Base-by-base conservation (phyloP, 2,888 invertebrate species). In the Acanthosepion pharaonis region DNA sequence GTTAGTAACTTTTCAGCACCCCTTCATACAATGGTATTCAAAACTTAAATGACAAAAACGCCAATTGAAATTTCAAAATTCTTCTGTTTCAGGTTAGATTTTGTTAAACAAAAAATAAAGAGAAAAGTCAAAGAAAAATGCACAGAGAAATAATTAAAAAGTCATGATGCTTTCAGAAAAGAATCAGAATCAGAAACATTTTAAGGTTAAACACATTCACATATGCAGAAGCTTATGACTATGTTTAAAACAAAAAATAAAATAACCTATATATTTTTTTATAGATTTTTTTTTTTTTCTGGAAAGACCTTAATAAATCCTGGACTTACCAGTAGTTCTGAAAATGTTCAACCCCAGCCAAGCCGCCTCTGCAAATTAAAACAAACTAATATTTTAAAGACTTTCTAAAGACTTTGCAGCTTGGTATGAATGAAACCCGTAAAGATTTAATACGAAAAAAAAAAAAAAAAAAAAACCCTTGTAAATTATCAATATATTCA, bases 331-430 rank as follows among this genome's bases (percentile, higher is more conserved):
- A 93, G 92, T 93, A 93, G n/a, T 93, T 93, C 49, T 93, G 92
- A 93, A 93, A 93, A 53, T 93, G 92, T 49, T 93, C 92, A 93
- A 93, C 92, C 48, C 92, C 92, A 49, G 92, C 92, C 92, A 93
- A 93, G 48, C 92, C 92, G 92, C 92, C 92, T 49, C 92, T 93
- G 92, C 23, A 93, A 93, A 93, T 93, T 51, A 93, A 93, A 93
- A 93, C 51, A 93, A 93, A 48, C 48, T 92, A 92, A 92, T 28
- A 49, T 33, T 91, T 91, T 91, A 91, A 91, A 91, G 91, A 42
- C 33, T 91, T 91, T 91, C 42, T 92, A 78, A 78, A n/a, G 78
- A 78, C 78, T 78, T n/a, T 78, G 78, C 78, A 78, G 78, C 78
- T 78, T 78, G 78, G 78, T 78, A 78, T n/a, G 51, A 64, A 23